Percentiles rank a stretch among this genome's conserved stretches.
phyloP scores from a whole-genome alignment of 35 echinoderm and acorn worm species.

The Amphiura filiformis region DNA sequence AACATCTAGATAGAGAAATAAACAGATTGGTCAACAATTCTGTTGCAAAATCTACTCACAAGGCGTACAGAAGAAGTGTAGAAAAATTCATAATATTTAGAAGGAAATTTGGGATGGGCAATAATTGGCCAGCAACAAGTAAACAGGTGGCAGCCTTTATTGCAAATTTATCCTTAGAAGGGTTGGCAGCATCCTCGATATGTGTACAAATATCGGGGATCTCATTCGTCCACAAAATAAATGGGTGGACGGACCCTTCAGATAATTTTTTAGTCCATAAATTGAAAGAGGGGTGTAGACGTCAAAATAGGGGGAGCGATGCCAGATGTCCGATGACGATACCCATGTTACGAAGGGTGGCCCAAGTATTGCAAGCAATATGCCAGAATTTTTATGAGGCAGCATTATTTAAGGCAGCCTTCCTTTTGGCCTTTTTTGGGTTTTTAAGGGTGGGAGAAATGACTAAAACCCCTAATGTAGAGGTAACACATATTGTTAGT shows the following conservation, averaged over 20 bases:
- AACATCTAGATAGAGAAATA: neutral
- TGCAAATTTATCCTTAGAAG: neutral
- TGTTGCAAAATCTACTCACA: neutral
- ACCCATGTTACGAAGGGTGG: neutral
- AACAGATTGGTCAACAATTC: neutral
- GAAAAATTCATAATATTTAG: no score
- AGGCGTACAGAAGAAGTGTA: neutral
- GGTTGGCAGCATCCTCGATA: neutral
- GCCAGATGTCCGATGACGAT: neutral
- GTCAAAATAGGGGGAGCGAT: neutral
- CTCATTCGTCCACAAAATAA: neutral
- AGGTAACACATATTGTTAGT: neutral
- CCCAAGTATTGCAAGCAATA: neutral
- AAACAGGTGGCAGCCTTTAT: neutral
- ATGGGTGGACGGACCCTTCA: neutral
- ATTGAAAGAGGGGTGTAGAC: neutral
- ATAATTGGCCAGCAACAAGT: neutral
- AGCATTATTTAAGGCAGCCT: neutral
- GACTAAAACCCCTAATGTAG: neutral
- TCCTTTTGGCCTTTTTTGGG: neutral
- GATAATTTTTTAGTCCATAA: neutral
- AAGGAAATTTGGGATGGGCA: neutral
- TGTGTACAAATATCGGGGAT: neutral
- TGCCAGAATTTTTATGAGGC: neutral
- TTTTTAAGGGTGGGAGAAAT: neutral